Conservation (phyloP, 2,113 vertebrate genomes). For the Semnornis frantzii region DNA sequence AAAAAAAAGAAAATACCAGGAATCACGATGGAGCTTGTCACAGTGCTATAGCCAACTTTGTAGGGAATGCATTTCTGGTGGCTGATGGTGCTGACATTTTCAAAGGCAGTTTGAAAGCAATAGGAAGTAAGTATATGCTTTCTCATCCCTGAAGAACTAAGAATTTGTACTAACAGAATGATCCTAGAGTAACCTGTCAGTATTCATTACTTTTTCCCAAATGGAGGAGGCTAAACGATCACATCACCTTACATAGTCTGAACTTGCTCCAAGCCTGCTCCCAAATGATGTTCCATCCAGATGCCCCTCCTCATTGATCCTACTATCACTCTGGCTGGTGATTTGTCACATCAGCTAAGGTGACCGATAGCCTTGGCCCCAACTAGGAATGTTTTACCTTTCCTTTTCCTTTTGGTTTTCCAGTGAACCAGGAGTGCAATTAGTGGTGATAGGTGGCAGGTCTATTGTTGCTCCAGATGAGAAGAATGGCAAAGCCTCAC, state of each 20-base stretch:
- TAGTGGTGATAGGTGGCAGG: neutral
- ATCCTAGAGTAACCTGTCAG: conserved; percentile 36
- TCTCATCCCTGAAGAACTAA: neutral
- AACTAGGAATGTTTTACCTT: conserved; percentile 6
- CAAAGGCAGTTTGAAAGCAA: neutral
- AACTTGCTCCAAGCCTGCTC: neutral
- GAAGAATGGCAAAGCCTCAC: conserved; percentile 35
- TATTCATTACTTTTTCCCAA: conserved; percentile 44
- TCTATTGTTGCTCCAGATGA: conserved; percentile 38
- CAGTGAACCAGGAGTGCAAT: conserved; percentile 5
- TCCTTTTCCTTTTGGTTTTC: conserved; percentile 47
- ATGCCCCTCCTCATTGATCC: neutral
- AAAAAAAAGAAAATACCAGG: conserved; percentile 19
- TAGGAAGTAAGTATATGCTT: neutral
- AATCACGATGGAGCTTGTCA: neutral
- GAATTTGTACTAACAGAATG: neutral
- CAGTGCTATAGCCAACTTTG: neutral
- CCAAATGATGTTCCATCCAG: neutral
- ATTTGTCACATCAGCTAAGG: conserved; percentile 12
- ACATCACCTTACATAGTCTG: neutral
- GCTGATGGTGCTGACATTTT: neutral
- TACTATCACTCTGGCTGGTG: neutral
- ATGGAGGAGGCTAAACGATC: conserved; percentile 9
- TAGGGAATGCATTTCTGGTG: neutral
- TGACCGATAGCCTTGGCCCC: conserved; percentile 3